Evolutionary conservation across 64 coral and sea anemone genomes (phyloP), one percentile per base, ranked within the genome.

Genomic region (Montipora foliosa): DNA sequence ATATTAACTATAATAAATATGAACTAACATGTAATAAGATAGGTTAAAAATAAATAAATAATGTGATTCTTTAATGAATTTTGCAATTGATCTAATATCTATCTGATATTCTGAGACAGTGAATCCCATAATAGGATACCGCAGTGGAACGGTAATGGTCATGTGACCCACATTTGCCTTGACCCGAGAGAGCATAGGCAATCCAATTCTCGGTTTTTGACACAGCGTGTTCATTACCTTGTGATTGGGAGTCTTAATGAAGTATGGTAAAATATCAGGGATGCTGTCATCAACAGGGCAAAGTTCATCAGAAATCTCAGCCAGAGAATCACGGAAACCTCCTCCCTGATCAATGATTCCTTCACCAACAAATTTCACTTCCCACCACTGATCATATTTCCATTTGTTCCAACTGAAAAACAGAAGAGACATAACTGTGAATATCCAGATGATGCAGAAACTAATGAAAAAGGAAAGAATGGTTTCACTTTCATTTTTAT

Each of bases 281-380:
- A 67, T 79, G 47, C 47, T 47, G 3, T 79, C 83, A 49, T 94
- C 98, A 72, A 79, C 72, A 16, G 98, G 98, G 16, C 98, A 99
- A 12, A 99, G 55, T 85, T 99, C 98, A 49, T 99, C 98, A 5
- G 95, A 79, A 2, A 99, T 64, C 90, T 99, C 98, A 71, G 94
- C 95, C 75, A 99, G 62, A 74, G 98, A 99, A 47, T 99, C 98
- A 14, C 98, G 95, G 73, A 99, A 99, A 17, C 98, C 98, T n/a
- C 98, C 98, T 49, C 98, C 98, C 92, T 99, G 98, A 83, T 99
- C 98, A 81, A 99, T 99, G 51, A 98, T 98, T 13, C 96, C 98
- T 90, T 99, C 98, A 81, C 98, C 95, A 84, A 99, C 76, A 90
- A 99, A 99, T 77, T 99, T 99, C 25, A 99, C 95, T 74, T 99